These are phyloP conservation scores for Caenorhabditis auriculariae DNA, from an alignment of 2,888 invertebrate genomes.

Conservation along the genomic window DNA sequence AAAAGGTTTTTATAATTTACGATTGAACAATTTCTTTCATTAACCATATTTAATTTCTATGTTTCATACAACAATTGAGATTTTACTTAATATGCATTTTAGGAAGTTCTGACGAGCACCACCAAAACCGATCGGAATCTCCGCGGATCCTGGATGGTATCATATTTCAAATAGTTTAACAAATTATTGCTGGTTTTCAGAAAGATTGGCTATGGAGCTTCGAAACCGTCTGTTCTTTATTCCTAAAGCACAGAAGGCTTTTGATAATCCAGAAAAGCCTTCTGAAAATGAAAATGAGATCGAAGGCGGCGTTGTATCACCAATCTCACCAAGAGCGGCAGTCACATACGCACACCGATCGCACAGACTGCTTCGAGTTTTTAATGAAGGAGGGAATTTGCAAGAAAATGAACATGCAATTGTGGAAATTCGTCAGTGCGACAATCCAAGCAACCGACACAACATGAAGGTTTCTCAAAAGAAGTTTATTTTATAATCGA, in stretches of 20 bases:
- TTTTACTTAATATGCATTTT: conserved; percentile 12
- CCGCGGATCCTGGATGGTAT: conserved; percentile 6
- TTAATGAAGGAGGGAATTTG: conserved; percentile 5
- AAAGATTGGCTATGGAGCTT: conserved; percentile 5
- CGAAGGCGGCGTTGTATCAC: conserved; percentile 4
- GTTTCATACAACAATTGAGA: neutral
- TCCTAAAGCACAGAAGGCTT: conserved; percentile 9
- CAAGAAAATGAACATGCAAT: conserved; percentile 3
- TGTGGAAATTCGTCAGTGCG: conserved; percentile 6
- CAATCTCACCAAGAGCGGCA: conserved; percentile 4
- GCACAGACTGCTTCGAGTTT: conserved; percentile 4
- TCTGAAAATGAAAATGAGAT: conserved; percentile 2
- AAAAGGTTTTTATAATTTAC: too few species aligned
- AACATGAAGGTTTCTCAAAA: conserved; percentile 10
- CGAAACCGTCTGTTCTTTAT: conserved; percentile 5
- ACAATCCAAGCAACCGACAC: conserved; percentile 2
- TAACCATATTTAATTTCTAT: too few species aligned
- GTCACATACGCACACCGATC: conserved; percentile 8
- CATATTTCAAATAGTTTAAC: conserved; percentile 7
- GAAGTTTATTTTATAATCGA: conserved; percentile 9
- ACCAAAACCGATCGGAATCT: conserved; percentile 6
- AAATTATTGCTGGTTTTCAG: conserved; percentile 5
- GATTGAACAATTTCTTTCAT: too few species aligned
- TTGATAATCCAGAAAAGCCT: conserved; percentile 2
- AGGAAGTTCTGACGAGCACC: conserved; percentile 7